Evolutionary conservation across 1,140 invertebrate species (phyloP).

Genomic region (Psix sp.): DNA sequence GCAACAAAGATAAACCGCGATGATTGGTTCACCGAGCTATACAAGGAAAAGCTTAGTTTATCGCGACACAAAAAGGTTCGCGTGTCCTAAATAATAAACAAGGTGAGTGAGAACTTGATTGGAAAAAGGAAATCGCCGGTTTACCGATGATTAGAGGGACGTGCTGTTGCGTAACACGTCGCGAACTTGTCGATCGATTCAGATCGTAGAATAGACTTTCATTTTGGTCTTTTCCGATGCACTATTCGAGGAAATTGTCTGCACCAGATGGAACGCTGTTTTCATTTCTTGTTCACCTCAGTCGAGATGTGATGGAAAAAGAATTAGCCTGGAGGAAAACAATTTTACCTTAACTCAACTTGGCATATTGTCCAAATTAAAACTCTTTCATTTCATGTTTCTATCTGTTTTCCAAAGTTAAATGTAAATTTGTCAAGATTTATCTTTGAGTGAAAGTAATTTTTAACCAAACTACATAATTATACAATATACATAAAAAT

Average conservation of each 20-base stretch:
- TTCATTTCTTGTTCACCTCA: neutral
- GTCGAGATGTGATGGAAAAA: constrained; percentile 1
- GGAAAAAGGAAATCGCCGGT: constrained; percentile 37
- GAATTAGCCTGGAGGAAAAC: constrained; percentile 4
- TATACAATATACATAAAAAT: no score
- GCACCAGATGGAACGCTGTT: constrained; percentile 6
- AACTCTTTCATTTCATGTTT: no score
- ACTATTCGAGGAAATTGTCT: constrained; percentile 6
- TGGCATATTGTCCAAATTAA: no score
- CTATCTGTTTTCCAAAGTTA: no score
- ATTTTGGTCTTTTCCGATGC: constrained; percentile 11
- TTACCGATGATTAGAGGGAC: constrained; percentile 31
- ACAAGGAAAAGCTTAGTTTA: constrained; percentile 57
- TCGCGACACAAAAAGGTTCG: constrained; percentile 48
- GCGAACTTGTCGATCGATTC: constrained; percentile 24
- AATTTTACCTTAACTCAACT: no score
- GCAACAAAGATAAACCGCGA: constrained; percentile 42
- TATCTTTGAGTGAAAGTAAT: no score
- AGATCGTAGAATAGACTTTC: constrained; percentile 1
- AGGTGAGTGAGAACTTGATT: constrained; percentile 40
- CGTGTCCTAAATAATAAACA: constrained; percentile 59
- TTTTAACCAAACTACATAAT: no score
- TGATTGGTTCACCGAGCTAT: constrained; percentile 59
- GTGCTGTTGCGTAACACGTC: constrained; percentile 22
- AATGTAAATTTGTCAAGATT: no score